Percentiles rank a stretch among this genome's conserved stretches.
Evolutionary conservation across 2,113 vertebrate genomes (phyloP).

Genomic region (Tragelaphus imberbis): DNA sequence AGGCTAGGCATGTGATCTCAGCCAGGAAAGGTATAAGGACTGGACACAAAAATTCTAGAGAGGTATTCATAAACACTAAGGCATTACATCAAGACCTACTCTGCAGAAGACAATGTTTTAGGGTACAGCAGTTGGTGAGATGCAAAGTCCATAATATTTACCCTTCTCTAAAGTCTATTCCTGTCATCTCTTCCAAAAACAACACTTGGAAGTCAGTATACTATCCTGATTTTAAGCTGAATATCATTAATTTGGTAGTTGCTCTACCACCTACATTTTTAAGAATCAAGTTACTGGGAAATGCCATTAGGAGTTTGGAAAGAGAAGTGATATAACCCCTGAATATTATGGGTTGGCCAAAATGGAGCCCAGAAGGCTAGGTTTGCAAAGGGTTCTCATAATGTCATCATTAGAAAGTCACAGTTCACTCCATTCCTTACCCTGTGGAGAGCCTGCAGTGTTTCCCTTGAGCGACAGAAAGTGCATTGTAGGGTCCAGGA

Average conservation of each 20-base stretch:
- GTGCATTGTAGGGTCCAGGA: neutral
- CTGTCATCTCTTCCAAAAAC: neutral
- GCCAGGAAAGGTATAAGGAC: neutral
- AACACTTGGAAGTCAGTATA: neutral
- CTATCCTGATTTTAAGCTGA: neutral
- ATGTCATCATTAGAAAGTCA: neutral
- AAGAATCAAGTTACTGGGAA: neutral
- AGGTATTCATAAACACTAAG: neutral
- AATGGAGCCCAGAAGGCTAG: neutral
- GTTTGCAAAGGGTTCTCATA: neutral
- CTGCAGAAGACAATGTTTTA: neutral
- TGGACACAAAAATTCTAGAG: neutral
- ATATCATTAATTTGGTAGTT: neutral
- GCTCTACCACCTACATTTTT: neutral
- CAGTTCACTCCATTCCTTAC: neutral
- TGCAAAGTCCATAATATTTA: neutral
- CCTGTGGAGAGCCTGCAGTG: neutral
- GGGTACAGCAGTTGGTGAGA: neutral
- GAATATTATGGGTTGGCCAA: neutral
- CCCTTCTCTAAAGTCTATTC: neutral
- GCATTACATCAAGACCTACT: neutral
- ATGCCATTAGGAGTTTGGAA: neutral
- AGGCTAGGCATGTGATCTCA: neutral
- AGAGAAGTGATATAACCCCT: neutral
- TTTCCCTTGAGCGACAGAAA: neutral